Percentiles rank a stretch among this genome's conserved stretches.
Conservation (phyloP, 1,140 invertebrate genomes). For the Drosophila saltans region DNA sequence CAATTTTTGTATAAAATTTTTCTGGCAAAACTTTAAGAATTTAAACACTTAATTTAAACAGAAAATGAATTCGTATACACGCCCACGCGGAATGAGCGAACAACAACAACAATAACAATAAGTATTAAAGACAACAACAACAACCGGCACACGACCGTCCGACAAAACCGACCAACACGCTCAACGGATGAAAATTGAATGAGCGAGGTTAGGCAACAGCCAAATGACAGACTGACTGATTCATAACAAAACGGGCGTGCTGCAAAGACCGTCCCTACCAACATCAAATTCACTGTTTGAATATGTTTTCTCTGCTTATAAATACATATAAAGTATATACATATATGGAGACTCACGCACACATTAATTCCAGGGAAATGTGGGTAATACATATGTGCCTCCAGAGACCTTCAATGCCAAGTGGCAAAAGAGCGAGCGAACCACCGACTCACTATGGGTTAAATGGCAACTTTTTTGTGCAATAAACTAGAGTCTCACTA, state of each 20-base stretch:
- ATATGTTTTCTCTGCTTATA: slow-evolving; percentile 18
- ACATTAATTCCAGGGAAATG: slow-evolving; percentile 22
- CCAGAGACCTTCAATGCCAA: slow-evolving; percentile 64
- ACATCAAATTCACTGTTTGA: neutral
- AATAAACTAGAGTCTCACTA: neutral
- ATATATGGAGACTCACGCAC: slow-evolving; percentile 36
- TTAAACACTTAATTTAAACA: slow-evolving; percentile 41
- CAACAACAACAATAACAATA: slow-evolving; percentile 16
- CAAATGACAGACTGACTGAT: slow-evolving; percentile 51
- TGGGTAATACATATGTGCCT: slow-evolving; percentile 21
- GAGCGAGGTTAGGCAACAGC: slow-evolving; percentile 21
- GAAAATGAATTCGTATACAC: slow-evolving; percentile 33
- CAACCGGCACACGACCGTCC: slow-evolving; percentile 43
- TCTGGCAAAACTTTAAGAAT: slow-evolving; percentile 22
- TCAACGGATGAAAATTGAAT: slow-evolving; percentile 64
- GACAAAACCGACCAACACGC: slow-evolving; percentile 46
- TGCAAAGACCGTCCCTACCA: slow-evolving; percentile 46
- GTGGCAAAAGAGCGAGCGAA: slow-evolving; percentile 54
- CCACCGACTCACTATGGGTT: slow-evolving; percentile 20
- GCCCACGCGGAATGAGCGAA: slow-evolving; percentile 36
- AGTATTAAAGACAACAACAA: slow-evolving; percentile 29
- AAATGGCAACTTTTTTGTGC: neutral
- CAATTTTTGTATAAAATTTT: slow-evolving; percentile 8
- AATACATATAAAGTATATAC: slow-evolving; percentile 33
- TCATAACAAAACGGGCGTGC: slow-evolving; percentile 53